A percentile compares a stretch with the other conserved stretches of the same genome.
Conservation (phyloP, 2,888 invertebrate genomes). For the Cremastinae sp. region DNA sequence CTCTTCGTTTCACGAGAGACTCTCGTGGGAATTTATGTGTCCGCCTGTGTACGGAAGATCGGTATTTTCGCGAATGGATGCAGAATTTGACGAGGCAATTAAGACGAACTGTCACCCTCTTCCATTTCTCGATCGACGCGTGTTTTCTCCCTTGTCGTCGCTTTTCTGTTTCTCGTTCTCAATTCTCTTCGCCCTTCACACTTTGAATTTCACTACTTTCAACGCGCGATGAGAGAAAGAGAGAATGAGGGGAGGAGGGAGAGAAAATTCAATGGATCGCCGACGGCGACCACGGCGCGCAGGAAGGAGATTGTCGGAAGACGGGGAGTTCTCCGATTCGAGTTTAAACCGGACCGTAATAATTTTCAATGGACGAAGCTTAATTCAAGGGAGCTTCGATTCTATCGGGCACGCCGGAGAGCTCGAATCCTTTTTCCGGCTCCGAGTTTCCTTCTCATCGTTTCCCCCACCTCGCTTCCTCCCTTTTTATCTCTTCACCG, state of each 20-base stretch:
- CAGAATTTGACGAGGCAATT: conserved; percentile 67
- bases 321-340: conserved; percentile 50
- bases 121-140: conserved; percentile 52
- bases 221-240: no score
- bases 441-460: conserved; percentile 40
- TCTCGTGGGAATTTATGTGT: conserved; percentile 17
- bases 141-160: conserved; percentile 23
- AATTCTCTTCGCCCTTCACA: conserved; percentile 19
- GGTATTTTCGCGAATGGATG: conserved; percentile 15
- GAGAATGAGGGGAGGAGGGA: no score
- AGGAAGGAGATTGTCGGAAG: conserved; percentile 39
- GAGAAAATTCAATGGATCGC: conserved; percentile 47
- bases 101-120: conserved; percentile 65
- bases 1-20: conserved; percentile 31
- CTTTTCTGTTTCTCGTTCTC: conserved; percentile 2
- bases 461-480: conserved; percentile 46
- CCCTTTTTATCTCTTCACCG: neutral
- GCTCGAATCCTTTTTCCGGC: conserved; percentile 44
- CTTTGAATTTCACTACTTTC: conserved; percentile 26
- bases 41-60: neutral
- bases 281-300: conserved; percentile 31
- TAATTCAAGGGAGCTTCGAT: conserved; percentile 62
- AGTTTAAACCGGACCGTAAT: conserved; percentile 67
- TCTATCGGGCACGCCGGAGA: conserved; percentile 37
- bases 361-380: conserved; percentile 68